These are phyloP conservation scores for Corythornis madagascariensis DNA, from an alignment of 2,113 vertebrate genomes.

Conservation along the genomic window DNA sequence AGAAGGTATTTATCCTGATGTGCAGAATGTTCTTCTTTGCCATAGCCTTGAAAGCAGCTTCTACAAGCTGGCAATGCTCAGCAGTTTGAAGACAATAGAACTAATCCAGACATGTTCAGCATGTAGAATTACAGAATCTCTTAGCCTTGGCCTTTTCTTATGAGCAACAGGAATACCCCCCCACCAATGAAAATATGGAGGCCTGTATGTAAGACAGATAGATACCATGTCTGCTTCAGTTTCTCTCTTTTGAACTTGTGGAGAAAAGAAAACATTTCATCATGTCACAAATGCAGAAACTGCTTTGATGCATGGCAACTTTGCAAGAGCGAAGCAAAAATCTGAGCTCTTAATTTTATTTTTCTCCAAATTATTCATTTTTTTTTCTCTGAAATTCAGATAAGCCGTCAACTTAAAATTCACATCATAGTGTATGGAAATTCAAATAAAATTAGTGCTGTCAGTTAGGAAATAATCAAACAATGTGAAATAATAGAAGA, in stretches of 20 bases:
- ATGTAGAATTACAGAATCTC: background rate
- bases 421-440: constrained; percentile 1
- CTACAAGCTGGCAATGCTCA: background rate
- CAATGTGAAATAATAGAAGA: background rate
- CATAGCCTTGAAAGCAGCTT: background rate
- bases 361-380: background rate
- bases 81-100: background rate
- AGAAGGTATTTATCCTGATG: background rate
- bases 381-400: constrained; percentile 1
- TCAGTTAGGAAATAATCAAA: constrained; percentile 16
- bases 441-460: constrained; percentile 10
- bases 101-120: constrained; percentile 47
- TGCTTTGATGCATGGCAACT: background rate
- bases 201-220: background rate
- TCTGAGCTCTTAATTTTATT: background rate
- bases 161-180: background rate
- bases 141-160: background rate
- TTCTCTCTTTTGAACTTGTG: background rate
- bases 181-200: background rate
- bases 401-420: constrained; percentile 18
- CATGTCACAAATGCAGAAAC: background rate
- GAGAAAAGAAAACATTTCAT: background rate
- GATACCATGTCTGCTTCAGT: background rate
- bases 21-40: background rate
- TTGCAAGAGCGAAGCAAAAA: background rate